Conservation (phyloP, 2,797 vertebrate genomes). For the Syngnathus acus region DNA sequence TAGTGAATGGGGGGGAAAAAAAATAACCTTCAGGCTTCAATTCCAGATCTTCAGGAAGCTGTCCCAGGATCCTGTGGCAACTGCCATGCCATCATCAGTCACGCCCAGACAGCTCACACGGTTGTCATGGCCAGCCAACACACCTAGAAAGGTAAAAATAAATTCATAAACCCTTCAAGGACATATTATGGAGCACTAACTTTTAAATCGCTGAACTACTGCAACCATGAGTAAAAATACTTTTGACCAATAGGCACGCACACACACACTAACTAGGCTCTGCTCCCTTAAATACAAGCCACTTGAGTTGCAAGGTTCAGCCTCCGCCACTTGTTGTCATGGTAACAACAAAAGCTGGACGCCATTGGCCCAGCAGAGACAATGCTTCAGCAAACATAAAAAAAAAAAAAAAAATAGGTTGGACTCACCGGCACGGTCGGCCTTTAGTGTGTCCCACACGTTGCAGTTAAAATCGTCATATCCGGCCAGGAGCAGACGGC, state of each 20-base stretch:
- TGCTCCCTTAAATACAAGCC: too few species aligned
- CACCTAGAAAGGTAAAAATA: conserved; percentile 69
- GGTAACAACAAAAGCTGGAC: too few species aligned
- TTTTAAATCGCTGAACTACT: neutral
- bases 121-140: conserved; percentile 97
- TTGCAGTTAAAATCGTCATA: conserved; percentile 99
- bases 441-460: conserved; percentile 98
- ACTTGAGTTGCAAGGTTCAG: too few species aligned
- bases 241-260: too few species aligned
- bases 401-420: neutral
- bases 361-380: too few species aligned
- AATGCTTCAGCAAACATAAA: too few species aligned
- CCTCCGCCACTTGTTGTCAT: too few species aligned
- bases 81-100: conserved; percentile 98
- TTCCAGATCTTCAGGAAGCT: conserved; percentile 99
- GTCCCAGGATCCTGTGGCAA: conserved; percentile 99
- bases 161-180: neutral
- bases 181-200: neutral
- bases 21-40: conserved; percentile 80
- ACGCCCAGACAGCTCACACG: conserved; percentile 99
- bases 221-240: too few species aligned
- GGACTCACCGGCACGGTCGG: conserved; percentile 87
- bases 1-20: neutral
- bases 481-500: conserved; percentile 92
- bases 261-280: too few species aligned